Evolutionary conservation across 1,140 invertebrate genomes (phyloP).

Genomic region (Oppia nitens): DNA sequence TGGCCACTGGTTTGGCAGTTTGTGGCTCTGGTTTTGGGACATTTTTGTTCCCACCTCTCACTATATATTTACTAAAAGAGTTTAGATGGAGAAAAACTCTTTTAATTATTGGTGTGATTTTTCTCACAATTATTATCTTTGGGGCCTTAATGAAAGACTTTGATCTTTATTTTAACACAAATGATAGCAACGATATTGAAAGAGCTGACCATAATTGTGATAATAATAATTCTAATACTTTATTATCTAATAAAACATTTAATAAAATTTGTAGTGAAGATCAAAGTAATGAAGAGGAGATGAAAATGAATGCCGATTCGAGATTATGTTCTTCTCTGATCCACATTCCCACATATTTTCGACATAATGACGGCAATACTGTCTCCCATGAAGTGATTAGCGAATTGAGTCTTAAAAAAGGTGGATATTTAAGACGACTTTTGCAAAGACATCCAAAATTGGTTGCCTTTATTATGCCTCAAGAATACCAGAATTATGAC

Average conservation of each 20-base stretch:
- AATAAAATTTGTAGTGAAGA: not conserved
- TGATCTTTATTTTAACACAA: conserved; percentile 25
- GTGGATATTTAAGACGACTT: conserved; percentile 20
- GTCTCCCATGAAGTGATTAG: conserved; percentile 15
- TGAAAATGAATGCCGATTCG: not conserved
- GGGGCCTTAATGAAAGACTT: conserved; percentile 66
- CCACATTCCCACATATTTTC: conserved; percentile 58
- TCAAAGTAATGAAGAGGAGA: not conserved
- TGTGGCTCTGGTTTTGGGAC: conserved; percentile 67
- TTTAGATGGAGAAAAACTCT: conserved; percentile 77
- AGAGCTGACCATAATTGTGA: not conserved
- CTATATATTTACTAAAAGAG: conserved; percentile 48
- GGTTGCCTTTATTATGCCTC: conserved; percentile 16
- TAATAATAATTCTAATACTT: not conserved
- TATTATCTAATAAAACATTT: not conserved
- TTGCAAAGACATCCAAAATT: conserved; percentile 21
- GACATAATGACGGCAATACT: conserved; percentile 30
- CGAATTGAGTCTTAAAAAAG: conserved; percentile 20
- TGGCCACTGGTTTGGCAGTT: conserved; percentile 81
- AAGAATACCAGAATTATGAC: conserved; percentile 9
- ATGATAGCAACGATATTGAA: not conserved
- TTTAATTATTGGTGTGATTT: conserved; percentile 59
- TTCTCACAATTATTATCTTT: conserved; percentile 70
- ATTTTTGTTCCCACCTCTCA: conserved; percentile 76
- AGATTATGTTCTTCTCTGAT: conserved; percentile 49